These are phyloP conservation scores for Caenorhabditis inopinata DNA, from an alignment of 1,140 invertebrate species.

Conservation along the genomic window DNA sequence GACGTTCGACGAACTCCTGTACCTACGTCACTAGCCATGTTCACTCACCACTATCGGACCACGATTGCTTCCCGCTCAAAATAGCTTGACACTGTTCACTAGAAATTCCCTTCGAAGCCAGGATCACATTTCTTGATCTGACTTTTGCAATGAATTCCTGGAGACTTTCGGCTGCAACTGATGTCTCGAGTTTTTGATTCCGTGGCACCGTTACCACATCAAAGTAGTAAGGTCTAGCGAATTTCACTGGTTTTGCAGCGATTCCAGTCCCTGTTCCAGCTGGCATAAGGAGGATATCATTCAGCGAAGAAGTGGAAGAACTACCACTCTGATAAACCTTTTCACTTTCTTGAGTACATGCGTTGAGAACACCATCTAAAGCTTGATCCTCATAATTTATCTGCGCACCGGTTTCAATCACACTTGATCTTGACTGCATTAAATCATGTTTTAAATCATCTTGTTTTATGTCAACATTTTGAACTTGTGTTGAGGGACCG, in stretches of 20 bases:
- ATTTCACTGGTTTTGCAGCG: not conserved
- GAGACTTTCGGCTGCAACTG: not conserved
- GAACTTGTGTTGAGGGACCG: too few relatives aligned
- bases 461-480: not conserved
- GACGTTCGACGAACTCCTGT: too few relatives aligned
- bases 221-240: not conserved
- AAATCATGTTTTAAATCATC: not conserved
- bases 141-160: conserved; percentile 8
- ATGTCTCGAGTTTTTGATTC: not conserved
- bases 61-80: not conserved
- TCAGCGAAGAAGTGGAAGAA: too few relatives aligned
- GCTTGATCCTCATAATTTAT: not conserved
- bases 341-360: conserved; percentile 4
- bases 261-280: not conserved
- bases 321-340: too few relatives aligned
- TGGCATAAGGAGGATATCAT: not conserved
- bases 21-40: too few relatives aligned
- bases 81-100: not conserved
- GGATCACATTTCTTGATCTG: conserved; percentile 5
- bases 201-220: not conserved
- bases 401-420: not conserved
- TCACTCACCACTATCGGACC: conserved; percentile 1
- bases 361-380: not conserved
- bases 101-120: not conserved
- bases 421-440: conserved; percentile 3